A percentile compares a stretch with the other conserved stretches of the same genome.
phyloP scores from a whole-genome alignment of 2,797 vertebrate genomes.

The Hapalemur alaotrensis region DNA sequence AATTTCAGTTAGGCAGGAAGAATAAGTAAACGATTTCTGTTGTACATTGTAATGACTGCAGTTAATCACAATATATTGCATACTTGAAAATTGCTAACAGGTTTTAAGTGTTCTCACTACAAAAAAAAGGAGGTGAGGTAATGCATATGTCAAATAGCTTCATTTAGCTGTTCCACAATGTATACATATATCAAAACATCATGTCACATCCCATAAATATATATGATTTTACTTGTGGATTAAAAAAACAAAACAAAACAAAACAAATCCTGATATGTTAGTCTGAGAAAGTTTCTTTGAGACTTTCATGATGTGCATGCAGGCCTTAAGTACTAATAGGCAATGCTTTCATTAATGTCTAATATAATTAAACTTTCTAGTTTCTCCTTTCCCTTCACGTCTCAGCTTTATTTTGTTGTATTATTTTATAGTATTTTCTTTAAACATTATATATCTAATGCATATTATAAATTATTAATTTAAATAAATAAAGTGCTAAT shows the following conservation, averaged over 20 bases:
- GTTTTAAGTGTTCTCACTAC: background rate
- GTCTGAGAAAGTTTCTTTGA: background rate
- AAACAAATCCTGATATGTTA: background rate
- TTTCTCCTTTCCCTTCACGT: background rate
- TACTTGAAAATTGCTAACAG: background rate
- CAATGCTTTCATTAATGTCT: background rate
- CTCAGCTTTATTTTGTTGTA: background rate
- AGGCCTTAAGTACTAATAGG: background rate
- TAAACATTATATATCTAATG: background rate
- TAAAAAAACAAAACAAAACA: background rate
- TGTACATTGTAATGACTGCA: background rate
- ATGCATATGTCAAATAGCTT: background rate
- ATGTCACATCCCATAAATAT: background rate
- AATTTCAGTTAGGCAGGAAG: background rate
- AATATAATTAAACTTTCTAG: background rate
- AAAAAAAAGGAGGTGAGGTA: background rate
- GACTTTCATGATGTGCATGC: background rate
- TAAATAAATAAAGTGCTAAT: background rate
- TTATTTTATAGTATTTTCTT: background rate
- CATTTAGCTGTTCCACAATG: background rate
- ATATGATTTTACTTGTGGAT: background rate
- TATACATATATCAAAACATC: background rate
- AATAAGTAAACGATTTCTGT: background rate
- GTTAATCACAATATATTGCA: background rate
- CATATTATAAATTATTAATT: background rate